Base-by-base conservation (phyloP, 2,888 invertebrate species). In the Caenorhabditis panamensis region DNA sequence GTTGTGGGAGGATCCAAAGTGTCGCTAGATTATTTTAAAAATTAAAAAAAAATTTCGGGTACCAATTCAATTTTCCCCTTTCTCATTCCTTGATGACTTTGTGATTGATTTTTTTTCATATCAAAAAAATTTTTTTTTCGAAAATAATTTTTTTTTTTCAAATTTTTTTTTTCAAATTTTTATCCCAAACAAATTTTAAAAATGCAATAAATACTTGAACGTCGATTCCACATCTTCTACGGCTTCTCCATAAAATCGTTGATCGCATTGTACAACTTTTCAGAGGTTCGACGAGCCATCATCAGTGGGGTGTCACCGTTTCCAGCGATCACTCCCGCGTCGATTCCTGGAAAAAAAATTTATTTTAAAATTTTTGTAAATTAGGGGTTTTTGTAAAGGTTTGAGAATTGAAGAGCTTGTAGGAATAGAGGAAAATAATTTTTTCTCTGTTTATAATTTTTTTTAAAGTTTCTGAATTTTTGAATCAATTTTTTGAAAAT, bases 241-340 rank as follows among this genome's bases (percentile, higher is more conserved):
- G 78, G 79, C 16, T 76, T 26, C n/a, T 82, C 54, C 20, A 84
- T 41, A 31, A 80, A 80, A 26, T 83, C 73, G 6, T 47, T 47
- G 22, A 86, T 69, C 2, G 80, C 68, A 44, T 82, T 76, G 61
- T 82, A 86, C 9, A 84, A 41, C n/a, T 54, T 56, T 31, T 62
- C 78, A 13, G 84, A 83, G 3, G 83, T 61, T 22, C 91, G 82
- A 53, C 86, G 76, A 3, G 90, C 90, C 58, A 91, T 77, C 56
- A 75, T 79, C 26, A 88, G 63, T 16, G 90, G 88, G 6, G 88
- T 89, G 54, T 90, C 90, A 31, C 90, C 90, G 31, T 86, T 88
- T 18, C 84, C 84, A 53, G 78, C 83, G 13, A 83, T 53, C 11
- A 86, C 86, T 1, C 82, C 75, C 54, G 87, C 81, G 72, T 89